Percentiles rank a stretch among this genome's conserved stretches.
phyloP scores from a whole-genome alignment of 1,140 invertebrate genomes.

The Lordiphosa stackelbergi region DNA sequence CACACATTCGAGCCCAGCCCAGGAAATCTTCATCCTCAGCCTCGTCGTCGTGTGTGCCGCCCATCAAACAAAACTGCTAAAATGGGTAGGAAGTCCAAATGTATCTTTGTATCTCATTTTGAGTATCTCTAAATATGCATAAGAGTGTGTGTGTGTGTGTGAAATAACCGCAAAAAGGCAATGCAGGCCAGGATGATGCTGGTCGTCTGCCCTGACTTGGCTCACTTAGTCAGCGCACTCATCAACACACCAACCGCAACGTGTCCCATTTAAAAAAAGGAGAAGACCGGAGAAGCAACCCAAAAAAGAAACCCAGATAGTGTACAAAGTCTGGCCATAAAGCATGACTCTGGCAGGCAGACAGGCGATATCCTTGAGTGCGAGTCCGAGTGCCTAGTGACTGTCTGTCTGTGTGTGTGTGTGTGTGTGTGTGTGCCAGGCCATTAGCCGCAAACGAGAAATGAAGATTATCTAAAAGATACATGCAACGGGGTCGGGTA shows the following conservation, averaged over 20 bases:
- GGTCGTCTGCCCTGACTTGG: conserved; percentile 39
- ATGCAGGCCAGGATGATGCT: conserved; percentile 56
- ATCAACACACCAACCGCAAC: conserved; percentile 69
- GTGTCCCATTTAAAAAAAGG: conserved; percentile 71
- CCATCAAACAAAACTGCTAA: conserved; percentile 64
- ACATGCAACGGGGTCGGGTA: conserved; percentile 50
- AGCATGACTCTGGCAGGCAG: conserved; percentile 46
- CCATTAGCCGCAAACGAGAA: conserved; percentile 75
- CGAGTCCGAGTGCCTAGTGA: conserved; percentile 37
- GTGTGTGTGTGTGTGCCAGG: conserved; percentile 41
- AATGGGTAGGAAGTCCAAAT: conserved; percentile 75
- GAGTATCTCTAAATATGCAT: conserved; percentile 73
- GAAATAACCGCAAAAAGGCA: conserved; percentile 54
- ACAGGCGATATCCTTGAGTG: conserved; percentile 69
- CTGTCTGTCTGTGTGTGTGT: too few species aligned
- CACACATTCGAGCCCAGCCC: conserved; percentile 61
- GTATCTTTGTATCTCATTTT: conserved; percentile 75
- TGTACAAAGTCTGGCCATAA: conserved; percentile 42
- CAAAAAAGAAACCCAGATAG: conserved; percentile 21
- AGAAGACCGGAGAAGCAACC: conserved; percentile 25
- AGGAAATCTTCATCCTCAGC: conserved; percentile 28
- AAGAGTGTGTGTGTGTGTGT: conserved; percentile 12
- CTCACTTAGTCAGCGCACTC: conserved; percentile 68
- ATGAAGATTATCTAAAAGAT: conserved; percentile 76
- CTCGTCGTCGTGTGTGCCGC: conserved; percentile 55